A percentile compares a stretch with the other conserved stretches of the same genome.
Evolutionary conservation across 2,797 vertebrate species (phyloP).

Genomic region (Pseudocheirus occidentalis): DNA sequence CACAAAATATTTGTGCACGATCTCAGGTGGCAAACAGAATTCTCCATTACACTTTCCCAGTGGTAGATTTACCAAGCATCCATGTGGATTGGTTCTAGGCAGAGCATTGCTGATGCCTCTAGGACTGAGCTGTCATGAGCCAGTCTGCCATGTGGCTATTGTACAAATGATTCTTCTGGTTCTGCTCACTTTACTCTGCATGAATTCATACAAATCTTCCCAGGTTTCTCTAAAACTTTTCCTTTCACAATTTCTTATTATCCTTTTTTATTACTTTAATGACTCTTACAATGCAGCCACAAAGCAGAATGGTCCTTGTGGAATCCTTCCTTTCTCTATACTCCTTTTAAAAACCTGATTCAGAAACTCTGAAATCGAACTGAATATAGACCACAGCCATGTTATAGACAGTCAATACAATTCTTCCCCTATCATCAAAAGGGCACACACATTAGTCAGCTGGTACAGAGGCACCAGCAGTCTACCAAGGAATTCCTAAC

Average conservation of each 20-base stretch:
- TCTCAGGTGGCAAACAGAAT: not conserved
- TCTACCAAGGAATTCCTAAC: not conserved
- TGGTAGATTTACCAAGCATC: not conserved
- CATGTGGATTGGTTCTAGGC: not conserved
- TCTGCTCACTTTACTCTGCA: not conserved
- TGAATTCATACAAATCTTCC: not conserved
- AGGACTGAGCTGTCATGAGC: not conserved
- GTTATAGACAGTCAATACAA: not conserved
- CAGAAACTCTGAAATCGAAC: not conserved
- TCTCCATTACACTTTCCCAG: not conserved
- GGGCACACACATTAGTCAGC: not conserved
- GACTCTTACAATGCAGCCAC: not conserved
- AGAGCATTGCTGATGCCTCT: not conserved
- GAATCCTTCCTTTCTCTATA: not conserved
- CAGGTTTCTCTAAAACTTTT: not conserved
- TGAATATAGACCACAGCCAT: not conserved
- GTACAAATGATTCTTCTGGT: not conserved
- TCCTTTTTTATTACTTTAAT: not conserved
- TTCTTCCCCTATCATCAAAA: not conserved
- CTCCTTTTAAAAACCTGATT: not conserved
- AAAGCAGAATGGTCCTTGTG: not conserved
- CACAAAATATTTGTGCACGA: not conserved
- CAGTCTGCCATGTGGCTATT: not conserved
- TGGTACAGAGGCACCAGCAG: not conserved
- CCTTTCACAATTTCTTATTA: not conserved